Percentiles rank a stretch among this genome's conserved stretches.
Evolutionary conservation across 2,888 invertebrate genomes (phyloP).

Genomic region (Volucella zonaria): DNA sequence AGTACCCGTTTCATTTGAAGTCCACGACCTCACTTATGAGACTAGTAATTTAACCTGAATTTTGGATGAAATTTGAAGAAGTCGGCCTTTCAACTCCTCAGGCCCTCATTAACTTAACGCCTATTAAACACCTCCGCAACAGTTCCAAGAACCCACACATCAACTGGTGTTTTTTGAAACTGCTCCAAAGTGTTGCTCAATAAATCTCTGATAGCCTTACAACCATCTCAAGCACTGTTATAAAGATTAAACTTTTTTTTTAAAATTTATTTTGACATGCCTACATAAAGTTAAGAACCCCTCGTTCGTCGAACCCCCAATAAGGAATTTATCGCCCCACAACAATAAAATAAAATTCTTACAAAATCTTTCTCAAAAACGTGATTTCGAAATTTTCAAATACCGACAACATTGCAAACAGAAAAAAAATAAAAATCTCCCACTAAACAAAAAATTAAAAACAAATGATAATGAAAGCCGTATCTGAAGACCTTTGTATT

Average conservation of each 20-base stretch:
- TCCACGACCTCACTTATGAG: too few species aligned
- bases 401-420: too few species aligned
- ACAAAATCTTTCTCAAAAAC: slow-evolving; percentile 1
- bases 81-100: neutral
- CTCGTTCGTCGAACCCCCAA: slow-evolving; percentile 1
- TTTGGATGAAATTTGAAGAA: too few species aligned
- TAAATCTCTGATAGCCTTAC: slow-evolving; percentile 46
- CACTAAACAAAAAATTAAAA: slow-evolving; percentile 4
- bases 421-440: neutral
- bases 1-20: too few species aligned
- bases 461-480: neutral
- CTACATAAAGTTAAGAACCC: slow-evolving; percentile 9
- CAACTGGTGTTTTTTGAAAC: neutral
- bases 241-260: slow-evolving; percentile 38
- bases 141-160: neutral
- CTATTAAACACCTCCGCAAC: slow-evolving; percentile 1
- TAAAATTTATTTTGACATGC: slow-evolving; percentile 17
- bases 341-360: slow-evolving; percentile 8
- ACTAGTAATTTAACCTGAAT: too few species aligned
- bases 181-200: slow-evolving; percentile 10
- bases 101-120: slow-evolving; percentile 18
- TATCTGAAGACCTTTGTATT: slow-evolving; percentile 29
- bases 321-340: slow-evolving; percentile 23
- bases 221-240: slow-evolving; percentile 36
- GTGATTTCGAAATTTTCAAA: neutral